Evolutionary conservation across 2,113 vertebrate species (phyloP), one percentile per base, ranked within the genome.

Genomic region (Indri indri): DNA sequence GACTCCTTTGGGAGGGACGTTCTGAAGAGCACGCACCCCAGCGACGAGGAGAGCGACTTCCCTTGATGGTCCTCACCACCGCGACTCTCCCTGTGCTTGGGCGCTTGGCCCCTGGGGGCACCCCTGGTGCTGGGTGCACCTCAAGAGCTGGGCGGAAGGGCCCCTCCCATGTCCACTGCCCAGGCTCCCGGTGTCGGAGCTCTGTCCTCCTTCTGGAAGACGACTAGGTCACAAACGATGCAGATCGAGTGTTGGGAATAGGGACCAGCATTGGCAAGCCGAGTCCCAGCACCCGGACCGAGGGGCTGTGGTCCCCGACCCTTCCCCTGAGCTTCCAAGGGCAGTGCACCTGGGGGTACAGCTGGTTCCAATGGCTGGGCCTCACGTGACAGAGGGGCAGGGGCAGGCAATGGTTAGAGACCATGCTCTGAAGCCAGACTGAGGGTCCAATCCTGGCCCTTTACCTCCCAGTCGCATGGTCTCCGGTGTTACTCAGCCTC

Each of bases 21-120:
- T 42, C n/a, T 16, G 4, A 6, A 57, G 8, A 20, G 1, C n/a
- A 8, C 5, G 18, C 8, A 4, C 34, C 40, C 16, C 65, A 2
- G 30, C 3, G 20, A 14, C 22, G 20, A 57, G 54, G 59, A 84
- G 47, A 14, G 20, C 3, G 1, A 22, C 1, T 7, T 16, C 45
- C 42, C 59, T 6, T 0, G 54, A 23, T 2, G 5, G 7, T 59
- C 37, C 18, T 70, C 42, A 79, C 40, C 30, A 2, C 7, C 3
- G 79, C 61, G 50, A 68, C 11, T n/a, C 47, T 9, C 65, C 65
- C 70, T 16, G 8, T 20, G 25, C 81, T 5, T 13, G 34, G 18
- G 18, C 30, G 17, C 37, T 57, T 8, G 68, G 52, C 66, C 71
- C 63, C 22, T 10, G 73, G 50, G n/a, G 20, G 88, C 88, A 80